These are phyloP conservation scores for Chrysomela aeneicollis DNA, from an alignment of 2,888 invertebrate species.

Conservation along the genomic window DNA sequence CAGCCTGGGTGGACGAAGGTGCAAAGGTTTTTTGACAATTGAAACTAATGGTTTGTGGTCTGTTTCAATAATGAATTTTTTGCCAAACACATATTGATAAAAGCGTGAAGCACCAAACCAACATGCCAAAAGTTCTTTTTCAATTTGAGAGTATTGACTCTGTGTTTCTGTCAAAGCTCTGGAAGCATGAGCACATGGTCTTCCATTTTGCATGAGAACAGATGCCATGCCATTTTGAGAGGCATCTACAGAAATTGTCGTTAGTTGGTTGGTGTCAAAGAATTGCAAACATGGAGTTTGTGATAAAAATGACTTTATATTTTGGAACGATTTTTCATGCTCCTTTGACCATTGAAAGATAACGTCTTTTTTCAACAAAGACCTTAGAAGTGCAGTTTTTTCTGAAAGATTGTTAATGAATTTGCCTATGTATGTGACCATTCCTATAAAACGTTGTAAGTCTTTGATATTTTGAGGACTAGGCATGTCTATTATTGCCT, in stretches of 20 bases:
- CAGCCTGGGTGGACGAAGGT: too few relatives aligned
- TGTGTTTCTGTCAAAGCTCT: slow-evolving; percentile 48
- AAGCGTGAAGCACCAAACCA: too few relatives aligned
- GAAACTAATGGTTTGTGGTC: too few relatives aligned
- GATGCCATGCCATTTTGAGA: slow-evolving; percentile 51
- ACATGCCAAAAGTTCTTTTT: slow-evolving; percentile 55
- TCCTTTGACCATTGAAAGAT: slow-evolving; percentile 43
- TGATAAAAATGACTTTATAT: slow-evolving; percentile 44
- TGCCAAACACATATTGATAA: too few relatives aligned
- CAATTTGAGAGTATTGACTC: slow-evolving; percentile 52
- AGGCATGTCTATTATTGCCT: slow-evolving; percentile 19
- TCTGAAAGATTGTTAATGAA: slow-evolving; percentile 43
- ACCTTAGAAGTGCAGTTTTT: slow-evolving; percentile 39
- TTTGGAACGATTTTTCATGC: slow-evolving; percentile 4
- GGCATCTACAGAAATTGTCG: slow-evolving; percentile 48
- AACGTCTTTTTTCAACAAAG: slow-evolving; percentile 37
- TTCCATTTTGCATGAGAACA: slow-evolving; percentile 47
- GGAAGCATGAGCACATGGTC: slow-evolving; percentile 52
- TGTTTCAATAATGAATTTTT: too few relatives aligned
- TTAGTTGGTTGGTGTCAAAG: slow-evolving; percentile 45
- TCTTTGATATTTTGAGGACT: slow-evolving; percentile 17
- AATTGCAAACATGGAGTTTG: slow-evolving; percentile 47
- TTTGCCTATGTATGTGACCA: slow-evolving; percentile 43
- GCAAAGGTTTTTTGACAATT: too few relatives aligned
- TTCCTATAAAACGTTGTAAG: slow-evolving; percentile 39